Evolutionary conservation across 2,113 vertebrate species (phyloP).

Genomic region (Antechinus flavipes): DNA sequence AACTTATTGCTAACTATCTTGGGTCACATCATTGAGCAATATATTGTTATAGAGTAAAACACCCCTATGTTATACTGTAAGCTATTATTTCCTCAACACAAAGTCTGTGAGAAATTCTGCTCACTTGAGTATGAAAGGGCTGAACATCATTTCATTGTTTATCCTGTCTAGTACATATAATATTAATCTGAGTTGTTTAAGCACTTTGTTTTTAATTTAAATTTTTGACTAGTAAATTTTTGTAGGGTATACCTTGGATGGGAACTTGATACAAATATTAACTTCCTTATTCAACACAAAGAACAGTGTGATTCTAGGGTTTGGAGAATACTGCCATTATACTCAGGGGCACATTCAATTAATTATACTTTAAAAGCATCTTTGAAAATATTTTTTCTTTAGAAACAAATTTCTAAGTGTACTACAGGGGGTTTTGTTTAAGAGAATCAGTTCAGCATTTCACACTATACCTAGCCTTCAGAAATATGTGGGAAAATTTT

Average conservation of each 20-base stretch:
- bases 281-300: not conserved
- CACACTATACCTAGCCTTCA: not conserved
- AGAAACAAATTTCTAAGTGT: not conserved
- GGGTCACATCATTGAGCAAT: not conserved
- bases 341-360: not conserved
- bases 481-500: slow-evolving; percentile 36
- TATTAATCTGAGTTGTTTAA: not conserved
- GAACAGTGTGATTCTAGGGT: not conserved
- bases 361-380: slow-evolving; percentile 16
- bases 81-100: not conserved
- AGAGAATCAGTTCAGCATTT: not conserved
- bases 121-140: not conserved
- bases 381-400: not conserved
- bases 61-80: not conserved
- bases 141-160: not conserved
- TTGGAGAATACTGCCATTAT: not conserved
- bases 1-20: not conserved
- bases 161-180: not conserved
- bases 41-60: not conserved
- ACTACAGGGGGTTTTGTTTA: not conserved
- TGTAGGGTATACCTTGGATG: not conserved
- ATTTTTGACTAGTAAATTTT: not conserved
- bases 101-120: not conserved
- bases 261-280: not conserved
- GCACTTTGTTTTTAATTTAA: not conserved